These are phyloP conservation scores for Sminthurinus aureus DNA, from an alignment of 2,888 invertebrate genomes.

Conservation along the genomic window DNA sequence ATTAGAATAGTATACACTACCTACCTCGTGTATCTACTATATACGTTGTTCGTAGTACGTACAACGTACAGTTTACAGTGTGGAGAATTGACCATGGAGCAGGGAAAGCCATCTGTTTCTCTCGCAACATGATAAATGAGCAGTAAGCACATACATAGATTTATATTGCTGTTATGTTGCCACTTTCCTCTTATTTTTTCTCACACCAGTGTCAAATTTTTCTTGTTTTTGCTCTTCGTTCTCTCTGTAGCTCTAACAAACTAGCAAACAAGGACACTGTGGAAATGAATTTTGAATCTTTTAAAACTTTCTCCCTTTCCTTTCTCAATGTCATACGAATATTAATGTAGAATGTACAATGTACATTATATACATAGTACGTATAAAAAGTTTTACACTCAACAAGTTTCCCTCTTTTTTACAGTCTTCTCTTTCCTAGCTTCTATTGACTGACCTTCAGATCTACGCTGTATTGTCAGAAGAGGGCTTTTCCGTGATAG, in stretches of 20 bases:
- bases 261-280: background rate
- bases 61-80: background rate
- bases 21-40: too few relatives aligned
- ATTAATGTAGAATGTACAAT: background rate
- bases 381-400: background rate
- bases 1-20: too few relatives aligned
- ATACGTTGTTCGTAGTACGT: too few relatives aligned
- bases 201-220: background rate
- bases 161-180: background rate
- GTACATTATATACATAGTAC: background rate
- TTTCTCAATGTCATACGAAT: background rate
- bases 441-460: background rate
- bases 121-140: conserved; percentile 9
- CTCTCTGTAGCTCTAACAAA: too few relatives aligned
- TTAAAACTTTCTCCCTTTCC: background rate
- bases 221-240: too few relatives aligned
- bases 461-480: too few relatives aligned
- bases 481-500: too few relatives aligned
- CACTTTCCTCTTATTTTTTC: background rate
- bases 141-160: background rate
- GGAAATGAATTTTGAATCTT: background rate
- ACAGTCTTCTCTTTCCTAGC: background rate
- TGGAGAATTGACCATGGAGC: background rate
- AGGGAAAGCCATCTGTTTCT: conserved; percentile 1
- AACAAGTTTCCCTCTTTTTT: background rate